Conservation (phyloP, 2,797 vertebrate genomes). For the Oophaga sylvatica region DNA sequence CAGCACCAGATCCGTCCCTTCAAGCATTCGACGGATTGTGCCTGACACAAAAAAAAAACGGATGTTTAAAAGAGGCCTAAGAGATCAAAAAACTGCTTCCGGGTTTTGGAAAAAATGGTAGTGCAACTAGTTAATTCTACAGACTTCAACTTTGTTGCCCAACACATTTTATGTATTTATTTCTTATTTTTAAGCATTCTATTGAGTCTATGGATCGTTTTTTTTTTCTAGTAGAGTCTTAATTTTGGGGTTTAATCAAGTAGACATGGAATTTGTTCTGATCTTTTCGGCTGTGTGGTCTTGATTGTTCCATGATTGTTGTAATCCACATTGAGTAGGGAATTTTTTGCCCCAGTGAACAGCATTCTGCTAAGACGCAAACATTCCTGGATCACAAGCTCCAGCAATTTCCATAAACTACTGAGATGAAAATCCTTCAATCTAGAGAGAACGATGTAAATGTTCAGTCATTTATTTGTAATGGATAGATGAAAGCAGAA, state of each 20-base stretch:
- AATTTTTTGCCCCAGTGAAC: neutral
- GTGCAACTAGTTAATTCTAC: neutral
- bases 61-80: neutral
- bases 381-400: neutral
- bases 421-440: constrained; percentile 27
- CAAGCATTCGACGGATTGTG: no score
- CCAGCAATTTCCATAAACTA: constrained; percentile 14
- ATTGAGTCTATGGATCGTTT: neutral
- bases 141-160: neutral
- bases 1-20: no score
- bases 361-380: constrained; percentile 4
- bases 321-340: neutral
- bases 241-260: constrained; percentile 2
- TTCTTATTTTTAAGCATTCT: neutral
- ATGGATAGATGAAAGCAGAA: constrained; percentile 30
- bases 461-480: constrained; percentile 47
- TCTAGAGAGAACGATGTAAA: constrained; percentile 22
- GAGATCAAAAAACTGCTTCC: neutral
- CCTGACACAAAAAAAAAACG: no score
- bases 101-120: neutral
- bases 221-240: neutral
- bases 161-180: neutral
- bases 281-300: neutral
- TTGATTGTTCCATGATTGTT: constrained; percentile 11
- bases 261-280: neutral